Evolutionary conservation across 2,888 invertebrate species (phyloP), one percentile per base, ranked within the genome.

Genomic region (Petrolisthes cinctipes): DNA sequence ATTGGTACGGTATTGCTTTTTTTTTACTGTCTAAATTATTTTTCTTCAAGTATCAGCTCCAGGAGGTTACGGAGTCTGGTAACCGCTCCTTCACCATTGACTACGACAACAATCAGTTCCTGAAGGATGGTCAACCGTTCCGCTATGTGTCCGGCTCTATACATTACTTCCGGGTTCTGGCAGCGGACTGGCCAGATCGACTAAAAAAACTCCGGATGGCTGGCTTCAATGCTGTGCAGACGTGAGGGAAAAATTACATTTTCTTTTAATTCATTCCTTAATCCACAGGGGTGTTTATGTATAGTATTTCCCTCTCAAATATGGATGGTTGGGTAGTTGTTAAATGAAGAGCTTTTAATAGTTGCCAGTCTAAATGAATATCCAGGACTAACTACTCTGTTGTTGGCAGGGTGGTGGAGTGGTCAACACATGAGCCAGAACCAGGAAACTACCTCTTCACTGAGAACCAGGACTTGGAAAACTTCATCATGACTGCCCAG

Each of bases 131-230:
- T 61, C 92, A 92, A 89, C 92, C 92, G 75, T 92, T 94, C 53
- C 93, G 93, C 4, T 92, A 94, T n/a, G 93, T 93, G 85, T 93
- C 93, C 91, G 95, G 95, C 51, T 94, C 94, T 80, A 93, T 94
- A 83, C 94, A 94, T 91, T 94, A 94, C 91, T 93, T 93, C 91
- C 92, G 94, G 68, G 93, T 94, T 3, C 94, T 93, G 84, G 93
- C 93, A 0, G 91, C 92, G n/a, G 93, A 93, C 91, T 94, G 94
- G 94, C 91, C 93, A 85, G 94, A 94, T 91, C 92, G 94, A 53
- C 92, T 94, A 56, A 91, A 91, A 80, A 94, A 94, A 92, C 92
- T 94, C 91, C 92, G 93, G 88, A 93, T 94, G 20, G 93, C 93
- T 76, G 94, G 94, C 20, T 92, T 94, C 54, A 94, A 94, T 91